Evolutionary conservation across 2,888 invertebrate species (phyloP), one percentile per base, ranked within the genome.

Genomic region (Melinopterus prodromus): DNA sequence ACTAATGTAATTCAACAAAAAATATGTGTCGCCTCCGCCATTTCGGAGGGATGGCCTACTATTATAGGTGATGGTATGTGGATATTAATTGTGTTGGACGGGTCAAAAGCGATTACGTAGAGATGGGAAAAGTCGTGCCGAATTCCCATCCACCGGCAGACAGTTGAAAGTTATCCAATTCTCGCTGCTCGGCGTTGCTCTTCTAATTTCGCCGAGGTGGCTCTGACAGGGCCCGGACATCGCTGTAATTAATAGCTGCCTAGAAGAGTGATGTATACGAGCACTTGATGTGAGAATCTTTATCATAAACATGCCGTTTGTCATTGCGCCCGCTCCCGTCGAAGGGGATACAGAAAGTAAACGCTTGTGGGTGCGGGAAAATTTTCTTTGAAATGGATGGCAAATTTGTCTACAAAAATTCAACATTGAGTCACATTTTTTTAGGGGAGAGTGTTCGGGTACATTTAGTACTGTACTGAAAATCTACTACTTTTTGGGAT

Each of bases 131-230:
- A 53, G 53, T 53, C 53, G 53, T 53, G 5, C 12, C 9, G 53
- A 53, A 53, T 53, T 53, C 53, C 53, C 53, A 80, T 77, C 78
- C 79, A 80, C 77, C 78, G 79, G 79, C 79, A 80, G 80, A 69
- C 78, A 78, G 72, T 69, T 78, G 78, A 74, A 78, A 78, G 69
- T 78, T 78, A 78, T 78, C 74, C 75, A 78, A 78, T 78, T 78
- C 78, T 15, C 37, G 36, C 26, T 74, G 74, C 75, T 72, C 12
- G 12, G 53, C 53, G 75, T 78, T 78, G 72, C 78, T 69, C 74
- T 74, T 74, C 74, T 74, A 78, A 78, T 78, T 78, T 74, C 53
- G 69, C 53, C 26, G 36, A 72, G 69, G 74, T 74, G 35, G 14
- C 14, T 38, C 69, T 69, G 74, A 78, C 74, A 72, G 26, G 72